Conservation (phyloP, 2,797 vertebrate genomes). For the Microchirus variegatus region DNA sequence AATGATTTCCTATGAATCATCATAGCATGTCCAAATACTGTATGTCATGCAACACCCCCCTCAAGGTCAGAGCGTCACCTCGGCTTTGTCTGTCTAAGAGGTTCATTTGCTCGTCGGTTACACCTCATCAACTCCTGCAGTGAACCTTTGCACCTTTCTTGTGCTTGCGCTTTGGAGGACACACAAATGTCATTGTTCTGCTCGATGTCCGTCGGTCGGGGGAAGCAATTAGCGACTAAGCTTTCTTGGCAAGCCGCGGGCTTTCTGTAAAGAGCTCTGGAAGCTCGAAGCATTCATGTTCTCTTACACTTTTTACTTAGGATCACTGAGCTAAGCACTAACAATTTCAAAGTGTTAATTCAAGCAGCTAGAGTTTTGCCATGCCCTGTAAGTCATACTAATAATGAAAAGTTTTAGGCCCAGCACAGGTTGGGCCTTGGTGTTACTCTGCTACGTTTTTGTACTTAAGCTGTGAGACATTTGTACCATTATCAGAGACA, state of each 20-base stretch:
- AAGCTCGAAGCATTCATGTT: conserved; percentile 64
- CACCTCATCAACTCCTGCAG: conserved; percentile 78
- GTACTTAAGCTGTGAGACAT: conserved; percentile 3
- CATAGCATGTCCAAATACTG: conserved; percentile 59
- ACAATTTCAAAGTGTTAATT: conserved; percentile 71
- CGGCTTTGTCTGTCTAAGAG: conserved; percentile 71
- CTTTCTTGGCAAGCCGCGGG: conserved; percentile 70
- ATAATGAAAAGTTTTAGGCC: conserved; percentile 60
- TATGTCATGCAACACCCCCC: conserved; percentile 56
- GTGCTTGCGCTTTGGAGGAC: conserved; percentile 72
- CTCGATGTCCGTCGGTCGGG: conserved; percentile 59
- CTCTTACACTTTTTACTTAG: conserved; percentile 64
- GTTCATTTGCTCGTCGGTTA: conserved; percentile 77
- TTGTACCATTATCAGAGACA: conserved; percentile 17
- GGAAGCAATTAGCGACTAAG: conserved; percentile 71
- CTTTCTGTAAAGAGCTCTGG: conserved; percentile 63
- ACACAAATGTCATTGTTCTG: conserved; percentile 77
- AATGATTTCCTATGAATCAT: conserved; percentile 47
- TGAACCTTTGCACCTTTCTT: conserved; percentile 65
- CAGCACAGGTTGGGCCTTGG: conserved; percentile 2
- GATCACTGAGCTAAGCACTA: conserved; percentile 70
- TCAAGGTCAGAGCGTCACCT: conserved; percentile 70
- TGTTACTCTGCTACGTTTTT: conserved; percentile 16
- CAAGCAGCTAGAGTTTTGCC: conserved; percentile 66
- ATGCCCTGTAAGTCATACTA: conserved; percentile 67